Conservation (phyloP, 2,113 vertebrate species). For the Hyla sarda region DNA sequence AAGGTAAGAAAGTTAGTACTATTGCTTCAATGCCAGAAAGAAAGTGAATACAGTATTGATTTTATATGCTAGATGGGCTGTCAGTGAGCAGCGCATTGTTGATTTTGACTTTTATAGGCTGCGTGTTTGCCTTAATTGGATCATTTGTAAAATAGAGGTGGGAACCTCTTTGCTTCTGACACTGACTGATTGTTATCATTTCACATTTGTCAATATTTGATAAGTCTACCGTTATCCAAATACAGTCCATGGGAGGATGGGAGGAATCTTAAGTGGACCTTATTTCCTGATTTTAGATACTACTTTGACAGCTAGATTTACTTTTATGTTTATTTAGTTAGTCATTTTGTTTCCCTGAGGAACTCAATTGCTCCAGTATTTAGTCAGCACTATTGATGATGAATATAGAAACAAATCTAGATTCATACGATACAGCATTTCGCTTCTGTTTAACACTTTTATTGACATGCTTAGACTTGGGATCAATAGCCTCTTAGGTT, state of each 20-base stretch:
- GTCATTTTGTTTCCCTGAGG: neutral
- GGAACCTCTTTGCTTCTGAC: constrained; percentile 79
- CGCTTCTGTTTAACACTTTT: constrained; percentile 17
- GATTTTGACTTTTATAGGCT: constrained; percentile 88
- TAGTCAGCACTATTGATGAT: constrained; percentile 33
- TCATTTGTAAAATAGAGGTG: constrained; percentile 87
- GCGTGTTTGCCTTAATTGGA: constrained; percentile 88
- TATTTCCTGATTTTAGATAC: constrained; percentile 17
- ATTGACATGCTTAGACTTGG: constrained; percentile 11
- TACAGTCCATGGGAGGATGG: constrained; percentile 70
- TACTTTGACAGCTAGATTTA: constrained; percentile 6
- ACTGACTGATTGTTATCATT: constrained; percentile 86
- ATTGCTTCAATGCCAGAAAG: constrained; percentile 75
- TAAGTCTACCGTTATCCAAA: constrained; percentile 80
- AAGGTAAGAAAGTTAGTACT: constrained; percentile 81
- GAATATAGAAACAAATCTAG: neutral
- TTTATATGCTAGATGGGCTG: constrained; percentile 86
- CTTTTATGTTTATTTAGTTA: neutral
- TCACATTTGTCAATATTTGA: constrained; percentile 87
- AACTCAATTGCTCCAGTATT: neutral
- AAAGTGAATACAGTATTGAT: constrained; percentile 83
- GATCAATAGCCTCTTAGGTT: constrained; percentile 21
- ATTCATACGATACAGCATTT: neutral
- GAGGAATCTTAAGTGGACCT: constrained; percentile 29
- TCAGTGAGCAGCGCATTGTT: constrained; percentile 82